Evolutionary conservation across 2,113 vertebrate species (phyloP), one percentile per base, ranked within the genome.

Genomic region (Sclerurus mexicanus): DNA sequence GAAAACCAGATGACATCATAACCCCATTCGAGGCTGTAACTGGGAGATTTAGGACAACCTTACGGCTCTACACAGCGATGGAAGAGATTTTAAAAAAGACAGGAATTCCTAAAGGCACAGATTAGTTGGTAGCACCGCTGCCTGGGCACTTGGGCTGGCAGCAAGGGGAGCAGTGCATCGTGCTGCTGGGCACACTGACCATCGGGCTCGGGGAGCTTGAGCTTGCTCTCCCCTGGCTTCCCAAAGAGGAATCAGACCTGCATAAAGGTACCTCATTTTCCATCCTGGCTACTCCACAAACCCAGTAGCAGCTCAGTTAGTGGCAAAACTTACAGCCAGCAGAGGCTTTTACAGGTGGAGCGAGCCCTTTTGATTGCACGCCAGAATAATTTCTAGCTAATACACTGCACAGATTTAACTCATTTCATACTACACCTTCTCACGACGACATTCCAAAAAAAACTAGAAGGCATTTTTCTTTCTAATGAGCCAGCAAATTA

Each of bases 141-240:
- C 27, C 14, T 2, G 1, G 5, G n/a, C 73, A 78, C 27, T 5
- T 1, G 4, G 50, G 25, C 18, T 16, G 30, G 62, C 1, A 5
- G 47, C 39, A 44, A 23, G 28, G 40, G 22, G 25, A 46, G 23
- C 2, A 1, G 56, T 3, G n/a, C 66, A 21, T 33, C 0, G 19
- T 49, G 85, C 50, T 37, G 79, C 56, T 2, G 2, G 75, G 73
- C 10, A 24, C 0, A 0, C 31, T 69, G 67, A 46, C 59, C 1
- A 0, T 7, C 0, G 3, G 63, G 42, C 23, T 53, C 0, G 0
- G 42, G 53, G 15, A 62, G 25, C 39, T 47, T 63, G 16, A 71
- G 56, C 58, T 74, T 30, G 27, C 27, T 20, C 53, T 76, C 7
- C 55, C n/a, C 76, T 22, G 59, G 18, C 9, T 5, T 73, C 75